Base-by-base conservation (phyloP, 37 sponge, comb jelly and placozoan species). In the Ephydatia muelleri region DNA sequence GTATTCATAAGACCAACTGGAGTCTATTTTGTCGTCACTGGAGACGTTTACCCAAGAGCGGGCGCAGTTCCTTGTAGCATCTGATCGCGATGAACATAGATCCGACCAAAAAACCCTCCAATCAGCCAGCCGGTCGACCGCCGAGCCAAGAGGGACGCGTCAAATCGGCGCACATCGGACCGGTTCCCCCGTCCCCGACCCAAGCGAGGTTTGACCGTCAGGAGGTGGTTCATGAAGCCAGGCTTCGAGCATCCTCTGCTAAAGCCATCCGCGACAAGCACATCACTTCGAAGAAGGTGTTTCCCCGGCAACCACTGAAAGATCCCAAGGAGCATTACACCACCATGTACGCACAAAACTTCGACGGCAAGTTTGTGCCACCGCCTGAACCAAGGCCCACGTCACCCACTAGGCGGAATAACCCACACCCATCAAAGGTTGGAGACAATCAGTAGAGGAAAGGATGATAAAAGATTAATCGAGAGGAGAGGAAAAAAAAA, bases 361-460 rank as follows among this genome's bases (percentile, higher is more conserved):
- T 83, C 47, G 85, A 80, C 4, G 93, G 93, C 27, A 48, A 79
- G 2, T 85, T 78, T 34, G 76, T 64, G 16, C 74, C 76, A 27
- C 89, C 93, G 31, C 70, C 89, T 3, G 86, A 79, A 25, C 66
- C 82, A 3, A 85, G 93, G 37, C 93, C 93, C 11, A 89, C 89
- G 27, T 93, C 93, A 35, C 93, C 93, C 0, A 93, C 93, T 9
- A 82, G 93, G 65, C 88, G 93, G 68, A 85, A 93, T 72, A 93
- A 93, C 79, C 93, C 93, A 37, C 93, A 93, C 47, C 93, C 93
- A 21, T 72, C 69, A 5, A 81, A 88, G 66, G 93, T 93, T n/a
- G n/a, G n/a, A n/a, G n/a, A n/a, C n/a, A n/a, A n/a, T n/a, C n/a
- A n/a, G n/a, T n/a, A n/a, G n/a, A n/a, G n/a, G n/a, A n/a, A n/a